phyloP scores from a whole-genome alignment of 2,888 invertebrate species.

The Dione juno region DNA sequence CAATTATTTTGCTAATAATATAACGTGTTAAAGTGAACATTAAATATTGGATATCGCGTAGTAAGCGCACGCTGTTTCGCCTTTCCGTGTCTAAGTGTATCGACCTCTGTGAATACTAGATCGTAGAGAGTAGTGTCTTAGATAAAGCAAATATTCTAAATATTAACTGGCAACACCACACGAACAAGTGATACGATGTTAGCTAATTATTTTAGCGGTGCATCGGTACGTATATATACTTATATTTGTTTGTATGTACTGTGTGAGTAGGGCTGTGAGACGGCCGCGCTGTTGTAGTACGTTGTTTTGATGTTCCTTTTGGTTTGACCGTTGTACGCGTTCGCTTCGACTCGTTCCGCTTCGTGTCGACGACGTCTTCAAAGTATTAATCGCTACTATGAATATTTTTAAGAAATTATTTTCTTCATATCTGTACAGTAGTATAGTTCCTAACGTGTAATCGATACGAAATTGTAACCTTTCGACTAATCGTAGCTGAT shows the following conservation, averaged over 20 bases:
- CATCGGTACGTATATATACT: constrained; percentile 59
- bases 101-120: constrained; percentile 82
- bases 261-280: constrained; percentile 60
- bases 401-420: constrained; percentile 64
- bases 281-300: constrained; percentile 55
- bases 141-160: constrained; percentile 80
- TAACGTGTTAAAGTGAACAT: constrained; percentile 41
- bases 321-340: constrained; percentile 48
- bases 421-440: constrained; percentile 76
- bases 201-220: constrained; percentile 71
- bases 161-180: constrained; percentile 80
- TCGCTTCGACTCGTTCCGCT: background rate
- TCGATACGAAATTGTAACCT: constrained; percentile 78
- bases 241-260: constrained; percentile 60
- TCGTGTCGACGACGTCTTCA: constrained; percentile 43
- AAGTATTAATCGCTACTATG: constrained; percentile 59
- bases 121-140: constrained; percentile 80
- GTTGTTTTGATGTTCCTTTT: constrained; percentile 54
- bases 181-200: constrained; percentile 79
- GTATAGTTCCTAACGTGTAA: constrained; percentile 81
- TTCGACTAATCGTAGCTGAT: constrained; percentile 68
- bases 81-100: constrained; percentile 75
- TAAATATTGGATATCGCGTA: constrained; percentile 55
- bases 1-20: constrained; percentile 45
- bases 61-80: constrained; percentile 74